Evolutionary conservation across 2,113 vertebrate genomes (phyloP).

Genomic region (Mola mola): DNA sequence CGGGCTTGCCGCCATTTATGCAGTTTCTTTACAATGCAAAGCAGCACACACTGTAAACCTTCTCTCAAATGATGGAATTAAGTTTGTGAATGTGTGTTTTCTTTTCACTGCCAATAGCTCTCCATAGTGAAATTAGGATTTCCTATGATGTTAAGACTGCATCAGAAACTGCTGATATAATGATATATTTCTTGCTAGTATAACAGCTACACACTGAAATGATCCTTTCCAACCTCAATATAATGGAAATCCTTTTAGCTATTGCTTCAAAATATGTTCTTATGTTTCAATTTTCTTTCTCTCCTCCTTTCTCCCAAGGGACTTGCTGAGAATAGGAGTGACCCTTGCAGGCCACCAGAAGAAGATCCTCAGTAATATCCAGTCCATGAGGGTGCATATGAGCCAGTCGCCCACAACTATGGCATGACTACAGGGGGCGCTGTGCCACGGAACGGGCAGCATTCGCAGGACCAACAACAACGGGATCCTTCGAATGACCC

Average conservation of each 20-base stretch:
- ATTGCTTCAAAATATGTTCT: constrained; percentile 33
- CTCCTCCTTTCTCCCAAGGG: constrained; percentile 79
- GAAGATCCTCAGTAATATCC: constrained; percentile 97
- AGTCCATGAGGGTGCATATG: constrained; percentile 97
- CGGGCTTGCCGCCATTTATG: constrained; percentile 41
- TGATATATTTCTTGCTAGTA: background rate
- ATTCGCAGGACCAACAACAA: constrained; percentile 71
- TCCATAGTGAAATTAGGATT: constrained; percentile 24
- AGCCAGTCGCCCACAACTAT: constrained; percentile 91
- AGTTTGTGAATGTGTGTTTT: constrained; percentile 51
- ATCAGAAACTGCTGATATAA: constrained; percentile 5
- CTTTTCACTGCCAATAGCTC: constrained; percentile 21
- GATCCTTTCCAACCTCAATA: constrained; percentile 16
- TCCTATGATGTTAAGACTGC: constrained; percentile 16
- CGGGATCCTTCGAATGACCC: constrained; percentile 75
- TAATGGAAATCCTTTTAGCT: constrained; percentile 40
- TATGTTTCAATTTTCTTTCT: constrained; percentile 30
- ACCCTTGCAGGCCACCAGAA: constrained; percentile 98
- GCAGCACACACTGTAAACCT: constrained; percentile 37
- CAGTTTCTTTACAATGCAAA: constrained; percentile 56
- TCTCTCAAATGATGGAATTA: constrained; percentile 36
- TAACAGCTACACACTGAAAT: constrained; percentile 21
- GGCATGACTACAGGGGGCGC: constrained; percentile 90
- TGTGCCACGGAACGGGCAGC: constrained; percentile 79
- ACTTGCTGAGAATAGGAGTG: constrained; percentile 98